Percentiles rank a stretch among this genome's conserved stretches.
Evolutionary conservation across 2,113 vertebrate genomes (phyloP).

Genomic region (Trichomycterus rosablanca): DNA sequence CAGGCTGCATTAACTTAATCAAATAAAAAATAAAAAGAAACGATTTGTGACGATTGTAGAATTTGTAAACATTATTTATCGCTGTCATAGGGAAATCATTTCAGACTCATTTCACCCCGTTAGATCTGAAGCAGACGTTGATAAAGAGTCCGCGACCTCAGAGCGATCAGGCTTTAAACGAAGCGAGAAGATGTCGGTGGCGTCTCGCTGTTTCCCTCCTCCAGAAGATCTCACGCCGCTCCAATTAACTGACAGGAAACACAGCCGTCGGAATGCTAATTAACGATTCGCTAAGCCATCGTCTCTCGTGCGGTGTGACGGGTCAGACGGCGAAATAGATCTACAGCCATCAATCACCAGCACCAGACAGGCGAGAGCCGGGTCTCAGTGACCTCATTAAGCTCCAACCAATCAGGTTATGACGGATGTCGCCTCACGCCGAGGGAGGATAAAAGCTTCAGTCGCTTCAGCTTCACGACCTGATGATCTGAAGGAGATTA

Average conservation of each 20-base stretch:
- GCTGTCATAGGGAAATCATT: too few relatives aligned
- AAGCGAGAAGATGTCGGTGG: too few relatives aligned
- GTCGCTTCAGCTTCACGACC: background rate
- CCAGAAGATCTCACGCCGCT: slow-evolving; percentile 9
- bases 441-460: background rate
- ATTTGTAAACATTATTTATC: too few relatives aligned
- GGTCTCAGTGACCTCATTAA: slow-evolving; percentile 21
- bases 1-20: too few relatives aligned
- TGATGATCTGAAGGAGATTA: background rate
- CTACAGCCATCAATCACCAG: slow-evolving; percentile 36
- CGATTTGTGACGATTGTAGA: too few relatives aligned
- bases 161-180: too few relatives aligned
- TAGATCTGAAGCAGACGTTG: too few relatives aligned
- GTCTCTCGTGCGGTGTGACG: slow-evolving; percentile 5
- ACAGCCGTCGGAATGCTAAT: slow-evolving; percentile 27
- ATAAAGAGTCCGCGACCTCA: too few relatives aligned
- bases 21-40: too few relatives aligned
- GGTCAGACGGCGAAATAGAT: slow-evolving; percentile 26
- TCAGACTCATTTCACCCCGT: too few relatives aligned
- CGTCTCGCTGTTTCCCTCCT: slow-evolving; percentile 21
- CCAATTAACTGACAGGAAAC: slow-evolving; percentile 37
- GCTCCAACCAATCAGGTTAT: slow-evolving; percentile 2
- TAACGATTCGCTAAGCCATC: slow-evolving; percentile 17
- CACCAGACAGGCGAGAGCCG: too few relatives aligned
- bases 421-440: slow-evolving; percentile 1